Evolutionary conservation across 2,888 invertebrate species (phyloP).

Genomic region (Carcina quercana): DNA sequence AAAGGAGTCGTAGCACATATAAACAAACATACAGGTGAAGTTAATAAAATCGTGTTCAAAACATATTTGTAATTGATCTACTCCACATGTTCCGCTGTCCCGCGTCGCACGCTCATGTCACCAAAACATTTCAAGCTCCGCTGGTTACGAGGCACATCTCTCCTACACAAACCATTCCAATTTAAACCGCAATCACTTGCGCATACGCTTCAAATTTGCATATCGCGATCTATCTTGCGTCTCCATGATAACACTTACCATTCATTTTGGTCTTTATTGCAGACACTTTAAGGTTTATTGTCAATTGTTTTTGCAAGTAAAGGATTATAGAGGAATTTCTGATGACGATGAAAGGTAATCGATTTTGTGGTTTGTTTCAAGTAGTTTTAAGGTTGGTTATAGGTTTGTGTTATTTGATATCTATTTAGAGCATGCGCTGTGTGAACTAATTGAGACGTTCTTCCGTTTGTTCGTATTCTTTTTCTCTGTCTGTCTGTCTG

Average conservation of each 20-base stretch:
- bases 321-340: conserved; percentile 36
- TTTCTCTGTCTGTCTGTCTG: conserved; percentile 44
- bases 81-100: conserved; percentile 26
- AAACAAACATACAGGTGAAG: too few species aligned
- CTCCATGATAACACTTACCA: conserved; percentile 11
- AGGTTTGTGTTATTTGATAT: too few species aligned
- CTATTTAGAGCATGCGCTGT: conserved; percentile 49
- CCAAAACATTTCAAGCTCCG: conserved; percentile 69
- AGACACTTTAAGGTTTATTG: conserved; percentile 20
- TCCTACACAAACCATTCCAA: conserved; percentile 17
- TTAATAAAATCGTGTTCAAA: too few species aligned
- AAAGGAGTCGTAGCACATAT: too few species aligned
- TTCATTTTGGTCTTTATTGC: conserved; percentile 19
- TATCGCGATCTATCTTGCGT: conserved; percentile 15
- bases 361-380: conserved; percentile 20
- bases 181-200: conserved; percentile 18
- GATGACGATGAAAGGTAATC: conserved; percentile 4
- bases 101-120: conserved; percentile 59
- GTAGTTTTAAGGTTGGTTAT: too few species aligned
- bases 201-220: conserved; percentile 32
- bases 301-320: conserved; percentile 16
- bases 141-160: conserved; percentile 36
- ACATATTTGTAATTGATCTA: too few species aligned
- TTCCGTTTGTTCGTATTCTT: conserved; percentile 41
- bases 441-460: conserved; percentile 68